Base-by-base conservation (phyloP, 2,888 invertebrate species). In the Perizoma affinitatum region DNA sequence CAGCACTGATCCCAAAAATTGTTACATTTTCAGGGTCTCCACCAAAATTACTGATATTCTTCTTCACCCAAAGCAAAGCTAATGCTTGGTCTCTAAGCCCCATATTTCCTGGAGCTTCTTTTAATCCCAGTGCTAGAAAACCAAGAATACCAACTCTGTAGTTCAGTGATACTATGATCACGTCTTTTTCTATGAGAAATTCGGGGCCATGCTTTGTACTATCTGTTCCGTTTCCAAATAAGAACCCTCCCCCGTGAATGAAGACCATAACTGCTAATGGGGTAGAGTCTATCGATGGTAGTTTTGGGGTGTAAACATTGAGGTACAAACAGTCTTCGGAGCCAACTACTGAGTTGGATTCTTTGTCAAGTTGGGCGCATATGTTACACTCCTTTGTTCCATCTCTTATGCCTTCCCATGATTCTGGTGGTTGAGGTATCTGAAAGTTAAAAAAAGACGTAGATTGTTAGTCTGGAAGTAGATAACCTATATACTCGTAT, bases 311-410 rank as follows among this genome's bases (percentile, higher is more conserved):
- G 74, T 94, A 96, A 0, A 96, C 94, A 77, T 96, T 96, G 33
- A 96, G 78, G 70, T 94, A 95, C 5, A 96, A 86, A 66, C 96
- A 96, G 75, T 95, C 94, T 74, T 94, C 94, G 67, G 89, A 87
- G 22, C 94, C 94, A 47, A 92, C 83, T 22, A 93, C 70, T 7
- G 65, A 84, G n/a, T 90, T 86, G 72, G 94, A 82, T 72, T 92
- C 83, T 78, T 86, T 89, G 70, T 93, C 93, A 62, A 90, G 88
- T 78, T 96, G 96, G 0, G 95, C 93, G 77, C 96, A 96, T 33
- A 83, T 82, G 47, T 94, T 93, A 54, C 94, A 93, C 68, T 94
- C 93, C 44, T 92, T 89, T 0, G 94, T 93, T 0, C 95, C 95
- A 82, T 95, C 94, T 76, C 94, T 90, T 7, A 94, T 85, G 3